Conservation (phyloP, 2,113 vertebrate genomes). For the Caloenas nicobarica region DNA sequence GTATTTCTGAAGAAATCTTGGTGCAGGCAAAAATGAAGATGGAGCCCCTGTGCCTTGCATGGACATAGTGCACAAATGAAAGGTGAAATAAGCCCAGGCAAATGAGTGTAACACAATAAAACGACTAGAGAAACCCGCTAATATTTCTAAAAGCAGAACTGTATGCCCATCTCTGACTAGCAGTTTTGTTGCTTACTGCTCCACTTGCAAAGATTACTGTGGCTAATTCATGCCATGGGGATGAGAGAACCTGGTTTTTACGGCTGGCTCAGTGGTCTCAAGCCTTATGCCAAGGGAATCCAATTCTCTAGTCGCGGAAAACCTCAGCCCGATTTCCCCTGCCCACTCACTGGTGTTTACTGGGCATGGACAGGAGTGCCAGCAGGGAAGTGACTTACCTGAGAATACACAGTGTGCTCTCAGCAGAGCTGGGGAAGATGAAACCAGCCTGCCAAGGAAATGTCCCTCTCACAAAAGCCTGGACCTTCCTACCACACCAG, state of each 20-base stretch:
- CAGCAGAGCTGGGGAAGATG: neutral
- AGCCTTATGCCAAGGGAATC: neutral
- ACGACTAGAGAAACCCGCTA: neutral
- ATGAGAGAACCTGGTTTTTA: neutral
- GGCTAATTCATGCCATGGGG: rapidly evolving
- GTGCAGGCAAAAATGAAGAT: neutral
- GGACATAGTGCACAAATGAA: neutral
- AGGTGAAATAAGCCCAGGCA: neutral
- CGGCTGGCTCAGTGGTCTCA: neutral
- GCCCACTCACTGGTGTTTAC: neutral
- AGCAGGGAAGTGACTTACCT: neutral
- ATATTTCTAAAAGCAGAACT: neutral
- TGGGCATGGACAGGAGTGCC: neutral
- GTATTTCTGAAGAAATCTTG: neutral
- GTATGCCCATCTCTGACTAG: neutral
- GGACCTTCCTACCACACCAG: neutral
- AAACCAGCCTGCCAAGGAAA: neutral
- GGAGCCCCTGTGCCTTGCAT: rapidly evolving
- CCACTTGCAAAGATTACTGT: neutral
- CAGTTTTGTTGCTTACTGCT: neutral
- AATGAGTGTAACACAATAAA: neutral
- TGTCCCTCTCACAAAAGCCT: neutral
- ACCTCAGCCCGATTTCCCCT: neutral
- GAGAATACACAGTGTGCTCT: neutral
- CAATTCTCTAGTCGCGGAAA: neutral